phyloP scores from a whole-genome alignment of 2,113 vertebrate genomes.

The Ictalurus punctatus region DNA sequence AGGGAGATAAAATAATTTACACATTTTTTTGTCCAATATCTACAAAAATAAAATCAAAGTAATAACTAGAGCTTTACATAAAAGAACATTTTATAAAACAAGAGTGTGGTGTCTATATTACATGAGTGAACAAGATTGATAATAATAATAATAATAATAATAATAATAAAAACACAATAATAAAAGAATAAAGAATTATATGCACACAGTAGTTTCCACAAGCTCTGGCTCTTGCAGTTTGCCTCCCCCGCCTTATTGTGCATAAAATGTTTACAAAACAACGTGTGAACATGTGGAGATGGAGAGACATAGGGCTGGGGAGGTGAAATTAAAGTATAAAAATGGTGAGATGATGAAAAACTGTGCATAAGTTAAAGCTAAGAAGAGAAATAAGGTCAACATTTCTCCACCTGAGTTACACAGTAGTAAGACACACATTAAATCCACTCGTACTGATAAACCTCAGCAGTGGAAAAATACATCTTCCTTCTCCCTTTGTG shows the following conservation, averaged over 20 bases:
- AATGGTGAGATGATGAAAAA: constrained; percentile 59
- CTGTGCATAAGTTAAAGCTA: constrained; percentile 36
- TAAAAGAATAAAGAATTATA: constrained; percentile 61
- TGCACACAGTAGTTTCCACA: constrained; percentile 75
- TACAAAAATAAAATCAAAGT: constrained; percentile 79
- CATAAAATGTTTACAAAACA: constrained; percentile 52
- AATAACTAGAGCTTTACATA: constrained; percentile 74
- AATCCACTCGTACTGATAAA: constrained; percentile 26
- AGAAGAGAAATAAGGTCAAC: constrained; percentile 34
- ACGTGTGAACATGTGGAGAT: background rate
- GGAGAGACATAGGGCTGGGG: constrained; percentile 10
- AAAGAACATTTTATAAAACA: constrained; percentile 69
- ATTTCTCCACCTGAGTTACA: constrained; percentile 55
- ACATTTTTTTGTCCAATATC: constrained; percentile 69
- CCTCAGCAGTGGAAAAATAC: background rate
- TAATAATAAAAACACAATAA: constrained; percentile 49
- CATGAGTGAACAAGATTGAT: constrained; percentile 61
- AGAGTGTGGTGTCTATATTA: constrained; percentile 72
- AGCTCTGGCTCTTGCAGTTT: constrained; percentile 54
- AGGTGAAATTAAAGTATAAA: constrained; percentile 41
- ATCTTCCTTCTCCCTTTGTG: constrained; percentile 12
- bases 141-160: constrained; percentile 48
- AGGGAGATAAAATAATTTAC: constrained; percentile 78
- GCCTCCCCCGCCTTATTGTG: constrained; percentile 56
- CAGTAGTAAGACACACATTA: constrained; percentile 38